Conservation (phyloP, 2,797 vertebrate species). For the Potorous gilbertii region DNA sequence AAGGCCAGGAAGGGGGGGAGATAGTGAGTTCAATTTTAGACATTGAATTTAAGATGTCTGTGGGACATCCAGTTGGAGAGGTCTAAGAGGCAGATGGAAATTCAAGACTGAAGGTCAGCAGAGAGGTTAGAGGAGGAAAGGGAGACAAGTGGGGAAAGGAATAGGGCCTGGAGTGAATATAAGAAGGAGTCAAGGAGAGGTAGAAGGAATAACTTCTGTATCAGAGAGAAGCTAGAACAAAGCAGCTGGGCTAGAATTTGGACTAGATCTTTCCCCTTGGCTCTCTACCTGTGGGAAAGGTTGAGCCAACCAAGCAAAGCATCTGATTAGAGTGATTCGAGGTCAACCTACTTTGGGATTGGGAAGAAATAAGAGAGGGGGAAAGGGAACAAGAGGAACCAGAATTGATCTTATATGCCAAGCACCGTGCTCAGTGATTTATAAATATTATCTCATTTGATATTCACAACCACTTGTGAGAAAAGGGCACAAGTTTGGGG, state of each 20-base stretch:
- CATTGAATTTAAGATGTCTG: neutral
- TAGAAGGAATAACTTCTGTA: neutral
- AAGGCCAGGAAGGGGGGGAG: neutral
- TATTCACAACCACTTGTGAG: neutral
- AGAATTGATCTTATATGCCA: neutral
- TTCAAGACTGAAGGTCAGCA: neutral
- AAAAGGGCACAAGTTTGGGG: neutral
- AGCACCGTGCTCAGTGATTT: neutral
- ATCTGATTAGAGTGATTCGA: neutral
- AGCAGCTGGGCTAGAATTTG: neutral
- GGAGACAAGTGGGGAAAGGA: neutral
- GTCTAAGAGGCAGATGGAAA: neutral
- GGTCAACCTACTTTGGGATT: neutral
- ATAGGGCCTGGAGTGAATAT: neutral
- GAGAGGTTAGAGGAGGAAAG: neutral
- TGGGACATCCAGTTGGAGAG: neutral
- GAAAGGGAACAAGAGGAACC: neutral
- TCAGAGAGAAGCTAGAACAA: neutral
- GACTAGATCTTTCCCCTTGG: neutral
- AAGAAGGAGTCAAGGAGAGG: neutral
- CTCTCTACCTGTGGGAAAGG: neutral
- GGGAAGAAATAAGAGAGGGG: neutral
- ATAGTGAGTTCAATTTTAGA: neutral
- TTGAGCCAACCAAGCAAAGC: neutral
- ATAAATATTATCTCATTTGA: neutral